Conservation (phyloP, 2,797 vertebrate species). For the Xenopus petersii region DNA sequence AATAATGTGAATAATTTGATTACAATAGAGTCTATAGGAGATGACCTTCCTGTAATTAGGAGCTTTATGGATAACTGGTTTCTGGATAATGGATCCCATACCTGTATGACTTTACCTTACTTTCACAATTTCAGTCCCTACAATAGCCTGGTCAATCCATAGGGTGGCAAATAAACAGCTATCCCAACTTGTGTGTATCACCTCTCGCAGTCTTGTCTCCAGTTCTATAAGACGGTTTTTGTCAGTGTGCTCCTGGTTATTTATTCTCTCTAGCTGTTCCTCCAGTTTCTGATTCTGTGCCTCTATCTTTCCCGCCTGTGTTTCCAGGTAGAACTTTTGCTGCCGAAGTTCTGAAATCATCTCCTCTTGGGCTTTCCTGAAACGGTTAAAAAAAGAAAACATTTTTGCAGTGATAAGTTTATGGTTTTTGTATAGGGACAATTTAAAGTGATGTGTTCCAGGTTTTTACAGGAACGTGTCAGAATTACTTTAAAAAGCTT, state of each 20-base stretch:
- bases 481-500: too few species aligned
- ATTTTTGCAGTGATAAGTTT: neutral
- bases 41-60: too few species aligned
- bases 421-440: neutral
- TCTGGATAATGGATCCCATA: too few species aligned
- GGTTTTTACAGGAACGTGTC: too few species aligned
- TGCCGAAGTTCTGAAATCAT: constrained; percentile 98
- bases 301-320: constrained; percentile 75
- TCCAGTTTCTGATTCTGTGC: constrained; percentile 92
- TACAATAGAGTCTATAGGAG: too few species aligned
- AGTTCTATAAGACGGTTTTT: constrained; percentile 79
- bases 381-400: constrained; percentile 41
- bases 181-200: constrained; percentile 43
- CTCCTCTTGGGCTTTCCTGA: constrained; percentile 98
- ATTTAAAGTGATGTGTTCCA: too few species aligned
- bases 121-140: too few species aligned
- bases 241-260: constrained; percentile 92
- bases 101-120: too few species aligned
- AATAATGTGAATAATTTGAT: too few species aligned
- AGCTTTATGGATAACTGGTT: too few species aligned
- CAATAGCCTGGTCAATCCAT: too few species aligned
- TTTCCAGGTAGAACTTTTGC: constrained; percentile 93
- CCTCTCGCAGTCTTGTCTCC: constrained; percentile 76
- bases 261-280: constrained; percentile 96
- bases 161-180: too few species aligned